Evolutionary conservation across 2,888 invertebrate species (phyloP).

Genomic region (Sepioteuthis lessoniana): DNA sequence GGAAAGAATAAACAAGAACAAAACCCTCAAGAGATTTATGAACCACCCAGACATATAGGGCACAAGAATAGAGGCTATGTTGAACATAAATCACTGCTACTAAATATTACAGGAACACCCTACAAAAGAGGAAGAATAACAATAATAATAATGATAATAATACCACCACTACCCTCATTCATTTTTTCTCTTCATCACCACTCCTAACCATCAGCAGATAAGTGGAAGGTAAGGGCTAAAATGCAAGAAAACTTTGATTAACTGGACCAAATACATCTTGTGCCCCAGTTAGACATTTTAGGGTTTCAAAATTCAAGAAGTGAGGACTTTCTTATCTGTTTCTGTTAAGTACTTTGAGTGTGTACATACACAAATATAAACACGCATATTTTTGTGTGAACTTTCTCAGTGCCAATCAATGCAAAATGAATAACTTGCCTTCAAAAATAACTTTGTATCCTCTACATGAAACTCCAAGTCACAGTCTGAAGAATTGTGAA

Average conservation of each 20-base stretch:
- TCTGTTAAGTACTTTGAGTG: no score
- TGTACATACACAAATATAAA: no score
- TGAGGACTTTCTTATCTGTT: no score
- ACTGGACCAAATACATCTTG: background rate
- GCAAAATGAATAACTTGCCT: no score
- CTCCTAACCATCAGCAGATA: background rate
- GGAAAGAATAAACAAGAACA: background rate
- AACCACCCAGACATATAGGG: background rate
- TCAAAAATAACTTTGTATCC: no score
- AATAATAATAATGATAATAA: background rate
- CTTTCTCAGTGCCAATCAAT: no score
- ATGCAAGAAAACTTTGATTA: background rate
- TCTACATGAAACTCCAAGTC: no score
- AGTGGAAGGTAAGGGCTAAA: background rate
- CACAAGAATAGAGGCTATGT: background rate
- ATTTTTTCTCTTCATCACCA: background rate
- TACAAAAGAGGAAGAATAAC: background rate
- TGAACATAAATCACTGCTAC: background rate
- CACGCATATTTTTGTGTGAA: no score
- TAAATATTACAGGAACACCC: background rate
- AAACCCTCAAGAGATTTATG: background rate
- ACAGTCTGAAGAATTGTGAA: no score
- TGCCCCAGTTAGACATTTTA: background rate
- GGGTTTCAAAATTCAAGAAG: background rate
- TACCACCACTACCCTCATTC: accelerated